Percentiles rank a stretch among this genome's conserved stretches.
phyloP scores from a whole-genome alignment of 2,888 invertebrate genomes.

The Notocelia uddmanniana region DNA sequence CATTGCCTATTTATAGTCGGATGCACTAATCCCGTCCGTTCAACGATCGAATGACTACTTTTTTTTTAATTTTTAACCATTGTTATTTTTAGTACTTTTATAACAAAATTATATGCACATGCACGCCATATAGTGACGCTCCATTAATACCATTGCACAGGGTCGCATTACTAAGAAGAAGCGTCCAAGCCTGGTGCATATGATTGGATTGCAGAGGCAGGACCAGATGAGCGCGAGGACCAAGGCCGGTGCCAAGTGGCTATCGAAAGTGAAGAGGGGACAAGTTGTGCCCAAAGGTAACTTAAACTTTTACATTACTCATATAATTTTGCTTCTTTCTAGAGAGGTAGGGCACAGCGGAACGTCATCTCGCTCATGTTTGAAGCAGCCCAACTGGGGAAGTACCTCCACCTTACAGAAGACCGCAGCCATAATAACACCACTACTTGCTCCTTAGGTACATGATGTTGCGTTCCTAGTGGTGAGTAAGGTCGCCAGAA shows the following conservation, averaged over 20 bases:
- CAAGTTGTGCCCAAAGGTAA: slow-evolving; percentile 91
- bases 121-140: slow-evolving; percentile 45
- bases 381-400: no score
- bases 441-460: no score
- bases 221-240: slow-evolving; percentile 92
- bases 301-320: not conserved
- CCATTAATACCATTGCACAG: slow-evolving; percentile 61
- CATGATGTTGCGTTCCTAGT: no score
- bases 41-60: not conserved
- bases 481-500: no score
- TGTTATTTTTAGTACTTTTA: slow-evolving; percentile 8
- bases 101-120: slow-evolving; percentile 24
- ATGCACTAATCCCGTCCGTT: slow-evolving; percentile 10
- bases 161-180: slow-evolving; percentile 89
- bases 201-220: slow-evolving; percentile 91
- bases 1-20: slow-evolving; percentile 26
- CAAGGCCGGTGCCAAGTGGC: slow-evolving; percentile 95
- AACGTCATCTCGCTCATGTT: no score
- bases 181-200: slow-evolving; percentile 93
- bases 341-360: no score
- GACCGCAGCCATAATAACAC: no score
- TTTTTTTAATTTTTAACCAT: slow-evolving; percentile 2
- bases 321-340: no score
- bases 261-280: slow-evolving; percentile 94
- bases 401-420: no score